Evolutionary conservation across 2,113 vertebrate genomes (phyloP), one percentile per base, ranked within the genome.

Genomic region (Symphodus melops): DNA sequence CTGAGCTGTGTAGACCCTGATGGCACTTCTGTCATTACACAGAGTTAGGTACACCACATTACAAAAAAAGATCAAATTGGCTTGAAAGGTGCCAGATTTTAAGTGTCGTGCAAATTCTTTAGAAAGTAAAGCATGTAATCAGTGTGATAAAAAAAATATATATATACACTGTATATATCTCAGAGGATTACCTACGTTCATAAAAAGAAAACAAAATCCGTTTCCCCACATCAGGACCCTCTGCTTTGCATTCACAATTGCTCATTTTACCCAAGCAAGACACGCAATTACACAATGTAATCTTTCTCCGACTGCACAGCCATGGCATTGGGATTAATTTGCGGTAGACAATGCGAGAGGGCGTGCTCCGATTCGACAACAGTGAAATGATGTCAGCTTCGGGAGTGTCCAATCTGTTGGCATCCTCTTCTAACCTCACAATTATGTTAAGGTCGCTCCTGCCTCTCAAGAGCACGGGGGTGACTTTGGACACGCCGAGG

Each of bases 401-500:
- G 67, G 75, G 51, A 52, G 48, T 61, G 72, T 84, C 75, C 81
- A 83, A 86, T 89, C 78, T 83, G 81, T 68, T 51, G 57, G 74
- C 71, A 81, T 92, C 82, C 81, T 84, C 58, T 25, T 53, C 41
- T 88, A 67, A 89, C 79, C 76, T 60, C 56, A 61, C 86, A 88
- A 88, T 91, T 90, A 88, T 77, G 75, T 68, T 82, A 74, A 86
- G 84, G 83, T 88, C 75, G 80, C 78, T 3, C 1, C 9, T 78
- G 82, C 37, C 79, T 86, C 81, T 83, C 66, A 72, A 86, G 81
- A 79, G 85, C 82, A 74, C 36, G 1, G 46, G 54, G 70, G 79
- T 85, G 85, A 87, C 83, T 92, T 87, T 81, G 87, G 87, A 92
- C 89, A 88, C 3, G 19, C 67, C 21, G 82, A 85, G 70, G 83